phyloP scores from a whole-genome alignment of 2,888 invertebrate genomes.

The Cepaea hortensis region DNA sequence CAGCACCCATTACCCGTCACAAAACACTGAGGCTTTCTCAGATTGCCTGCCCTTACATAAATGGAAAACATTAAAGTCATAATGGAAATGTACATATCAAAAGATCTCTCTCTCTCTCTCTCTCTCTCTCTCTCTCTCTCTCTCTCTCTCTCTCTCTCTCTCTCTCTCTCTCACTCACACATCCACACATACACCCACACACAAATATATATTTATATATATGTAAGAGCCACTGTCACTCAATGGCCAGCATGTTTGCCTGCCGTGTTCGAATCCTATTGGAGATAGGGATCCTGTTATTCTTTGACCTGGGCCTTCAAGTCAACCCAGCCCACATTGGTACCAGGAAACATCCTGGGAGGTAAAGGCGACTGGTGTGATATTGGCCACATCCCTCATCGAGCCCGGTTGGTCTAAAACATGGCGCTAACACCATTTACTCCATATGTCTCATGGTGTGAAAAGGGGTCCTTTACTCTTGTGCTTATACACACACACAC shows the following conservation, averaged over 20 bases:
- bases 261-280: no score
- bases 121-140: constrained; percentile 18
- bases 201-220: background rate
- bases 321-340: no score
- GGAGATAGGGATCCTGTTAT: no score
- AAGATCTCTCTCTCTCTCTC: background rate
- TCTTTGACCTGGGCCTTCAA: no score
- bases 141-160: constrained; percentile 21
- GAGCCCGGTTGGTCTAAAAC: no score
- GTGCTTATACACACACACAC: background rate
- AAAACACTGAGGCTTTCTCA: background rate
- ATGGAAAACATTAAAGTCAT: background rate
- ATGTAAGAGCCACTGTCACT: background rate
- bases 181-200: background rate
- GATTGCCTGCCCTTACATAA: background rate
- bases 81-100: background rate
- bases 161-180: background rate
- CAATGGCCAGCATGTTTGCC: background rate
- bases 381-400: no score
- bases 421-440: no score
- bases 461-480: no score
- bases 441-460: no score
- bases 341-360: no score
- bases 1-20: background rate
- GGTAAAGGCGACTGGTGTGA: no score